These are phyloP conservation scores for Pedetes capensis DNA, from an alignment of 2,113 vertebrate genomes.

Conservation along the genomic window DNA sequence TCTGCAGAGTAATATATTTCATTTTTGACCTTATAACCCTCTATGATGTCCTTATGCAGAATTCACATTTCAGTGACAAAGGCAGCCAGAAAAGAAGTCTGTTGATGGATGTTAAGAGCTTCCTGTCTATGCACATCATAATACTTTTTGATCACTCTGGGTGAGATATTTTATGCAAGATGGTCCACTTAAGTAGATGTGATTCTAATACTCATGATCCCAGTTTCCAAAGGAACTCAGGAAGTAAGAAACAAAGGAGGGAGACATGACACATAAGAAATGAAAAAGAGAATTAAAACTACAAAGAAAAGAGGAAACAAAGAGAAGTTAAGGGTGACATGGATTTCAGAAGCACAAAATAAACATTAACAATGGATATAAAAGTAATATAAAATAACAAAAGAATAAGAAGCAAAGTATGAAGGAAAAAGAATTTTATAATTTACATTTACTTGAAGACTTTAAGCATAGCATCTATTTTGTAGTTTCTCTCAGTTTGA, in stretches of 20 bases:
- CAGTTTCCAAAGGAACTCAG: background rate
- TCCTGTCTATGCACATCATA: background rate
- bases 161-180: background rate
- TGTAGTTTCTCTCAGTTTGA: background rate
- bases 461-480: background rate
- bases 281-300: background rate
- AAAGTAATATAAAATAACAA: background rate
- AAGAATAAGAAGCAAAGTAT: background rate
- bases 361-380: background rate
- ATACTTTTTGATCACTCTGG: background rate
- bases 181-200: background rate
- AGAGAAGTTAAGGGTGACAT: background rate
- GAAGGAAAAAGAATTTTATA: background rate
- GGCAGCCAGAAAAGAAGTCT: background rate
- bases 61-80: conserved; percentile 24
- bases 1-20: conserved; percentile 39
- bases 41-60: background rate
- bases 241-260: background rate
- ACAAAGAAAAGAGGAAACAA: background rate
- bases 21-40: conserved; percentile 21
- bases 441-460: background rate
- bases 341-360: background rate
- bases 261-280: background rate
- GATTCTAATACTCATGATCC: background rate
- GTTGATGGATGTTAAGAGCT: background rate